Evolutionary conservation across 2,113 vertebrate genomes (phyloP).

Genomic region (Channa argus): DNA sequence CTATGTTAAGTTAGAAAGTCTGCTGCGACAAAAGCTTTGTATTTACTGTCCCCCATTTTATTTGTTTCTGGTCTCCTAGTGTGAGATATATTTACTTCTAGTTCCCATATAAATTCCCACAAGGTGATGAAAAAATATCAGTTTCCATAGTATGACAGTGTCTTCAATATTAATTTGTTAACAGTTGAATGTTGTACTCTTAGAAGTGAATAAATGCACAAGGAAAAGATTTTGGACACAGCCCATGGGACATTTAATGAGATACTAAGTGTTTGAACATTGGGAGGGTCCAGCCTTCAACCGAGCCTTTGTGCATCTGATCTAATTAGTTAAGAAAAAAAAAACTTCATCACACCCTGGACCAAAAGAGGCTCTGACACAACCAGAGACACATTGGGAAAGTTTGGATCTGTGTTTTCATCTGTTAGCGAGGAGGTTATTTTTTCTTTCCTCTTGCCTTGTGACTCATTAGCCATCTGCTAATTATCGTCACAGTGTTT

Average conservation of each 20-base stretch:
- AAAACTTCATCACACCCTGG: neutral
- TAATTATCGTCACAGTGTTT: conserved; percentile 68
- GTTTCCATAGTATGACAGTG: no score
- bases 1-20: no score
- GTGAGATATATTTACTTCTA: no score
- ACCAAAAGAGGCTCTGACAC: conserved; percentile 1
- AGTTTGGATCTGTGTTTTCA: conserved; percentile 2
- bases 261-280: neutral
- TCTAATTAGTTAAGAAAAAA: neutral
- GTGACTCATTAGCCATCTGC: conserved; percentile 63
- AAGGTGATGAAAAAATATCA: no score
- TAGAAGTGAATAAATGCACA: neutral
- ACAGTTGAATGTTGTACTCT: no score
- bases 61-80: no score
- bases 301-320: neutral
- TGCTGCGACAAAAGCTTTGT: no score
- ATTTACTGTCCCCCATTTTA: no score
- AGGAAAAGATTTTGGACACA: neutral
- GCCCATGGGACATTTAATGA: neutral
- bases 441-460: conserved; percentile 19
- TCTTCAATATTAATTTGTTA: no score
- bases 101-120: no score
- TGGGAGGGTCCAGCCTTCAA: neutral
- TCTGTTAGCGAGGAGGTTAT: conserved; percentile 23
- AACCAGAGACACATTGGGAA: conserved; percentile 2